Evolutionary conservation across 2,888 invertebrate genomes (phyloP).

Genomic region (Catocala sponsa): DNA sequence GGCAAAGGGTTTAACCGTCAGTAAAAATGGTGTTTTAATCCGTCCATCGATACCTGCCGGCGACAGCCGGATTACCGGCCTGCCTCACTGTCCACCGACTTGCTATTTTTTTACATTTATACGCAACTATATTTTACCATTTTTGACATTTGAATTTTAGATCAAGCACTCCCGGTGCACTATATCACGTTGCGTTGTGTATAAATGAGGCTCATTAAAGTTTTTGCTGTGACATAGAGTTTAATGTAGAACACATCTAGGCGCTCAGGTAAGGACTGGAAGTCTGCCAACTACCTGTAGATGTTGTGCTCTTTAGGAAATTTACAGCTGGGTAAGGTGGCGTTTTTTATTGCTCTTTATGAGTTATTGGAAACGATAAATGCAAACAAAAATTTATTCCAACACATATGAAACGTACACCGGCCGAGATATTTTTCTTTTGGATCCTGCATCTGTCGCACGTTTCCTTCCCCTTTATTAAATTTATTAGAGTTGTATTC

Average conservation of each 20-base stretch:
- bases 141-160: constrained; percentile 50
- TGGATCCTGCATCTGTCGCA: constrained; percentile 66
- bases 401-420: constrained; percentile 47
- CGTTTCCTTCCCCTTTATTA: constrained; percentile 78
- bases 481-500: constrained; percentile 80
- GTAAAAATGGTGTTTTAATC: constrained; percentile 84
- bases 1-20: constrained; percentile 74
- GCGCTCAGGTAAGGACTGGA: constrained; percentile 77
- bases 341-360: constrained; percentile 58
- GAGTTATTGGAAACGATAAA: constrained; percentile 62
- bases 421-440: constrained; percentile 48
- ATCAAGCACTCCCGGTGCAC: constrained; percentile 22
- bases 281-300: constrained; percentile 85
- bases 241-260: constrained; percentile 73
- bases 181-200: constrained; percentile 23
- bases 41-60: constrained; percentile 81
- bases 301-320: constrained; percentile 68
- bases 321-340: constrained; percentile 64
- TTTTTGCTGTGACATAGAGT: constrained; percentile 64
- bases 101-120: constrained; percentile 60
- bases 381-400: constrained; percentile 54
- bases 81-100: constrained; percentile 67
- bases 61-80: constrained; percentile 78
- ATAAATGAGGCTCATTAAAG: constrained; percentile 64
- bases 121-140: constrained; percentile 46